These are phyloP conservation scores for Polypterus senegalus DNA, from an alignment of 2,113 vertebrate species.

Conservation along the genomic window DNA sequence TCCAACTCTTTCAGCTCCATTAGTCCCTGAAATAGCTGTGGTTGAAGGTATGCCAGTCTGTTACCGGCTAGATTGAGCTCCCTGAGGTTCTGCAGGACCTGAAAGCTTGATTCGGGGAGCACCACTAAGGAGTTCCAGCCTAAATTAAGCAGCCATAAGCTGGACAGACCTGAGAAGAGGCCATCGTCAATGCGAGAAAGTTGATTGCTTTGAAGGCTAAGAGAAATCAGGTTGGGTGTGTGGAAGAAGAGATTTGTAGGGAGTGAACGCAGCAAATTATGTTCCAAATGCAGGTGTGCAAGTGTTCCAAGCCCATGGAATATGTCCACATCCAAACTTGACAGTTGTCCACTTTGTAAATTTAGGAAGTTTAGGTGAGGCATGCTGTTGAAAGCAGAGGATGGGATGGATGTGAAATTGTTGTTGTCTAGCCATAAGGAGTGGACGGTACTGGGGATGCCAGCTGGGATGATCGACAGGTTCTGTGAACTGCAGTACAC, in stretches of 20 bases:
- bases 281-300: slow-evolving; percentile 74
- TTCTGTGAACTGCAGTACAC: slow-evolving; percentile 81
- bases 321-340: slow-evolving; percentile 58
- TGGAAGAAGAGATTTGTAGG: slow-evolving; percentile 58
- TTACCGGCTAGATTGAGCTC: slow-evolving; percentile 85
- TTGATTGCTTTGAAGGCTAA: slow-evolving; percentile 78
- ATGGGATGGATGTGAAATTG: slow-evolving; percentile 58
- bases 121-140: slow-evolving; percentile 85
- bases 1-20: slow-evolving; percentile 82
- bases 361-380: slow-evolving; percentile 73
- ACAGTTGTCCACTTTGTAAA: slow-evolving; percentile 68
- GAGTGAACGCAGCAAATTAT: slow-evolving; percentile 62
- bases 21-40: slow-evolving; percentile 74
- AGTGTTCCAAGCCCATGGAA: slow-evolving; percentile 64
- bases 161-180: slow-evolving; percentile 68
- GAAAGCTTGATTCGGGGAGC: slow-evolving; percentile 69
- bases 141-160: slow-evolving; percentile 84
- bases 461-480: slow-evolving; percentile 51
- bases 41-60: slow-evolving; percentile 79
- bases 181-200: slow-evolving; percentile 71
- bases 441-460: slow-evolving; percentile 49
- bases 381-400: slow-evolving; percentile 61
- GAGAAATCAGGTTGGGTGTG: slow-evolving; percentile 67
- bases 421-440: slow-evolving; percentile 84
- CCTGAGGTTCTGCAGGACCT: slow-evolving; percentile 62